A percentile compares a stretch with the other conserved stretches of the same genome.
Evolutionary conservation across 2,797 vertebrate genomes (phyloP).

Genomic region (Enteromius unitaeniatus): DNA sequence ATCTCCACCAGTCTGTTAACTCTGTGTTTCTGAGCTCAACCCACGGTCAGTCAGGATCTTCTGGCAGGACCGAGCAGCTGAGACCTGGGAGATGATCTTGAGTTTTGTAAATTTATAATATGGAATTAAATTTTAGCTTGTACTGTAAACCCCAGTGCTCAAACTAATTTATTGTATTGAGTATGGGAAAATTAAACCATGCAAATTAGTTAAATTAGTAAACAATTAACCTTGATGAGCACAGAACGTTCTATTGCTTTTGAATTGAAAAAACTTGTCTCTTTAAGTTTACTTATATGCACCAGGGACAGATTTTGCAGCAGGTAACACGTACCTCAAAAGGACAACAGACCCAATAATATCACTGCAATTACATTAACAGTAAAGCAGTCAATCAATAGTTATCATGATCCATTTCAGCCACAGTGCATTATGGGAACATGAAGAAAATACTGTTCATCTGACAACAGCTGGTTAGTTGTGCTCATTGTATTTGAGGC

Average conservation of each 20-base stretch:
- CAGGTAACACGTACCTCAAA: background rate
- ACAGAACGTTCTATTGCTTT: background rate
- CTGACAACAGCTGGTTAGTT: background rate
- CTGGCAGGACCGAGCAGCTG: background rate
- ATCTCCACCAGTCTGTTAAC: background rate
- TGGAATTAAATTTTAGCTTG: background rate
- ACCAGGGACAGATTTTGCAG: background rate
- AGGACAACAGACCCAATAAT: background rate
- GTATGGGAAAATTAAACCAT: background rate
- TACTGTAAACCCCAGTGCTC: background rate
- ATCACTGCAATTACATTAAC: background rate
- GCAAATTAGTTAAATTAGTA: background rate
- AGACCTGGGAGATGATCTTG: background rate
- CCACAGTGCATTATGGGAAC: background rate
- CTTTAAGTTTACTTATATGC: background rate
- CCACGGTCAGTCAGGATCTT: background rate
- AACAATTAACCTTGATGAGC: background rate
- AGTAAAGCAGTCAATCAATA: background rate
- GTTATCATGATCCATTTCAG: background rate
- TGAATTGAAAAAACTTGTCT: background rate
- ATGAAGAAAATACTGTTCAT: background rate
- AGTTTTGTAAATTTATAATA: background rate
- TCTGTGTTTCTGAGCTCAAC: background rate
- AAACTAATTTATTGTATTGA: background rate
- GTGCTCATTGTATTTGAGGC: background rate